These are phyloP conservation scores for Phengaris alcon DNA, from an alignment of 2,888 invertebrate species.

Conservation along the genomic window DNA sequence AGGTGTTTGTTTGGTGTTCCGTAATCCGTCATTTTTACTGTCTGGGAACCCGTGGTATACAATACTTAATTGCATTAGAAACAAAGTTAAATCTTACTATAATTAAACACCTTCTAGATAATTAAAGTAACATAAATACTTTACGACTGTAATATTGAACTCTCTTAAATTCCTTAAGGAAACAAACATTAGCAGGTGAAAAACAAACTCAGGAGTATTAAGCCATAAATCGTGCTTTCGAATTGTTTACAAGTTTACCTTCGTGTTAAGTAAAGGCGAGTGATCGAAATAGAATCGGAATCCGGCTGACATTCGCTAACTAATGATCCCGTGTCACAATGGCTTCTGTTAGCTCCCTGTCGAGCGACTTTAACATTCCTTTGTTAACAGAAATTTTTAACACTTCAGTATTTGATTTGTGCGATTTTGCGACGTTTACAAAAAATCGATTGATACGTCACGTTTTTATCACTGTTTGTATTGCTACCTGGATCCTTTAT, in stretches of 20 bases:
- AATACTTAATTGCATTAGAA: neutral
- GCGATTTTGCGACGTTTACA: constrained; percentile 57
- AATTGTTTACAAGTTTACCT: constrained; percentile 70
- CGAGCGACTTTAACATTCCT: constrained; percentile 56
- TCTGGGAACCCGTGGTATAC: no score
- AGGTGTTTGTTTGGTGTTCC: no score
- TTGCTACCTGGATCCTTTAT: constrained; percentile 71
- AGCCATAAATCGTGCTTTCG: constrained; percentile 60
- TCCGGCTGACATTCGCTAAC: constrained; percentile 67
- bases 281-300: constrained; percentile 58
- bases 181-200: constrained; percentile 48
- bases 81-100: neutral
- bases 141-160: neutral
- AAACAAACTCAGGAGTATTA: constrained; percentile 47
- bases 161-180: neutral
- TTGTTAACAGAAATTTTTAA: constrained; percentile 71
- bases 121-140: neutral
- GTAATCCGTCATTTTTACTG: neutral
- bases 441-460: constrained; percentile 74
- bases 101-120: neutral
- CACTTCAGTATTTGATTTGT: constrained; percentile 78
- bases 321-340: constrained; percentile 70
- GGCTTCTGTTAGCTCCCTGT: constrained; percentile 55
- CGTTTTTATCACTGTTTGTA: constrained; percentile 75
- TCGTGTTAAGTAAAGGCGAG: constrained; percentile 62